Evolutionary conservation across 2,797 vertebrate species (phyloP).

Genomic region (Pyrocephalus nanus): DNA sequence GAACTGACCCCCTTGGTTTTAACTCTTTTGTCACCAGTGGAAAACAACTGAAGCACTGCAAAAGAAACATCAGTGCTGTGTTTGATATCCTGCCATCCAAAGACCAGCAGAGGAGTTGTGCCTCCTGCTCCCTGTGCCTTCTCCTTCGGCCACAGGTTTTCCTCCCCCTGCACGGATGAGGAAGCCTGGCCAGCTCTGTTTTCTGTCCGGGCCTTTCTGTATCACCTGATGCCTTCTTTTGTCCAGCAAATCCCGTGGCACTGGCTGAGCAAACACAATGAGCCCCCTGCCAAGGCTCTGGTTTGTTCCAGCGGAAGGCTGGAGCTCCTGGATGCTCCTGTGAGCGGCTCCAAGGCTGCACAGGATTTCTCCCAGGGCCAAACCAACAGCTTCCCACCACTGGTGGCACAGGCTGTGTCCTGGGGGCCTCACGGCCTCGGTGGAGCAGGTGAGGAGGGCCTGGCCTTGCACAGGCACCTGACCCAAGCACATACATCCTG

Average conservation of each 20-base stretch:
- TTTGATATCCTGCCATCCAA: not conserved
- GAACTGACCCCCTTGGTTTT: not conserved
- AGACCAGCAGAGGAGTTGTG: not conserved
- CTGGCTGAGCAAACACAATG: constrained; percentile 31
- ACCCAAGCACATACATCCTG: not conserved
- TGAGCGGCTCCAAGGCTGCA: not conserved
- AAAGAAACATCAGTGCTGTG: too few species aligned
- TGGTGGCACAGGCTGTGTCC: not conserved
- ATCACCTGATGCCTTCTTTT: constrained; percentile 34
- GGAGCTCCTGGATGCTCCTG: not conserved
- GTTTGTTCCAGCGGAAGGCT: not conserved
- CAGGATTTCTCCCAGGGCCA: not conserved
- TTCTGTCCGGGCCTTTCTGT: not conserved
- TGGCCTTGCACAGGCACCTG: not conserved
- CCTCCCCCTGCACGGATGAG: not conserved
- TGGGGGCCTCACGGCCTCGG: not conserved
- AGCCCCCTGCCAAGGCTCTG: not conserved
- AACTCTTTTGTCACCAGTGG: not conserved
- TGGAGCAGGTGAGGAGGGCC: not conserved
- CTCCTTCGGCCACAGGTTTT: not conserved
- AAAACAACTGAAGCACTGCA: not conserved
- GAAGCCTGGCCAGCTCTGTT: not conserved
- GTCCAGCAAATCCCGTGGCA: constrained; percentile 19
- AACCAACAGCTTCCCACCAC: not conserved
- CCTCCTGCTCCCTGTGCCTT: not conserved